A percentile compares a stretch with the other conserved stretches of the same genome.
phyloP scores from a whole-genome alignment of 2,797 vertebrate genomes.

The Sardinella longiceps region DNA sequence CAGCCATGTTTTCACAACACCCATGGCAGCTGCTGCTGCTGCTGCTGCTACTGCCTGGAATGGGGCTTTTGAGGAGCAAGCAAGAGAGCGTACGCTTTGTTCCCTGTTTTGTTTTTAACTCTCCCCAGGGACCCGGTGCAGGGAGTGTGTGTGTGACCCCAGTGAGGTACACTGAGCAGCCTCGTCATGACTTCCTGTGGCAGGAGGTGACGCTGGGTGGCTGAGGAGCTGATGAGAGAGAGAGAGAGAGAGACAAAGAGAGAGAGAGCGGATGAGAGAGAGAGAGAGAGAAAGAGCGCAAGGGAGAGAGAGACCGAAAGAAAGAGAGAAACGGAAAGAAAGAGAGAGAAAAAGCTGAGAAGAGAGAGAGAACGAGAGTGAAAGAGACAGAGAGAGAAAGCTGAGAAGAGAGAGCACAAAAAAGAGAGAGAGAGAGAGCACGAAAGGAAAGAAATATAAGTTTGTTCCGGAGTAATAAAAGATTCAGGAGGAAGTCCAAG shows the following conservation, averaged over 20 bases:
- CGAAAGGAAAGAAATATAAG: background rate
- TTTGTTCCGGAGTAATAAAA: conserved; percentile 48
- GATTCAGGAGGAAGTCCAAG: conserved; percentile 51
- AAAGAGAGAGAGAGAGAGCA: background rate
- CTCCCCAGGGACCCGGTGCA: background rate
- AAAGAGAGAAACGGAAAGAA: too few species aligned
- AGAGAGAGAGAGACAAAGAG: background rate
- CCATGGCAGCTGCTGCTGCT: background rate
- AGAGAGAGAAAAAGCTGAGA: background rate
- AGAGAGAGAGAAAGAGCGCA: background rate
- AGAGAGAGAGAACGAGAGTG: too few species aligned
- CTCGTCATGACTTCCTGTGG: background rate
- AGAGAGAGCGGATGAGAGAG: background rate
- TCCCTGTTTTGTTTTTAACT: background rate
- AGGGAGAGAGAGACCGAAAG: background rate
- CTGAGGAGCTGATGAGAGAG: background rate
- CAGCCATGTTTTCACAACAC: conserved; percentile 1
- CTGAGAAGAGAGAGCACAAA: too few species aligned
- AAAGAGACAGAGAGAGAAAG: too few species aligned
- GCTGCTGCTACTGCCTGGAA: background rate
- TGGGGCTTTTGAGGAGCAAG: background rate
- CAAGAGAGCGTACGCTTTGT: background rate
- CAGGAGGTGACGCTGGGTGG: background rate
- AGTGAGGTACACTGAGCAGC: background rate
- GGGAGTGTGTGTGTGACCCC: background rate